Conservation (phyloP, 30 jellyfish, hydroid and myxozoan species). For the Cassiopea andromeda region DNA sequence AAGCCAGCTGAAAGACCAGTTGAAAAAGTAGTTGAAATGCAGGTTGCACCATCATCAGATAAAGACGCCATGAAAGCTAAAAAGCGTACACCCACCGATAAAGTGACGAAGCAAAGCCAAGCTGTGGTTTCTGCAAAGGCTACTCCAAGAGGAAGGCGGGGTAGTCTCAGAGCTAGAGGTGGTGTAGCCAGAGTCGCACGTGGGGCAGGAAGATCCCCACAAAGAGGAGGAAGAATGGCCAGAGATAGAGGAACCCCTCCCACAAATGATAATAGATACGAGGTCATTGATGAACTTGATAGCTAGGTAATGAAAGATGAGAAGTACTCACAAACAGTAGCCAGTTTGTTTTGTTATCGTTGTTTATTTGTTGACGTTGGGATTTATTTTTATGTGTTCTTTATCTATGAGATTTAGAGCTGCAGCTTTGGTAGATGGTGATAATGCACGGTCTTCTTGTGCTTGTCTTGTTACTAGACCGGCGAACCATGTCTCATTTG, state of each 20-base stretch:
- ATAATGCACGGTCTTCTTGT: too few relatives aligned
- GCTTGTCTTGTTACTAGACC: too few relatives aligned
- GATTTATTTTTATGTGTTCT: too few relatives aligned
- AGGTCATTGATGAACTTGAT: slow-evolving; percentile 61
- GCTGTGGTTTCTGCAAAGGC: not conserved
- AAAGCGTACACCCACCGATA: not conserved
- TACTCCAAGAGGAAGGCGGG: slow-evolving; percentile 12
- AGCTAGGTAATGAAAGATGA: slow-evolving; percentile 5
- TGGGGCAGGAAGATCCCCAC: slow-evolving; percentile 44
- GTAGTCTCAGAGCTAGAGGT: slow-evolving; percentile 19
- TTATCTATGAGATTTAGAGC: too few relatives aligned
- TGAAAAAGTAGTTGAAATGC: not conserved
- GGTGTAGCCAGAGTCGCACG: slow-evolving; percentile 22
- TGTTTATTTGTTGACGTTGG: too few relatives aligned
- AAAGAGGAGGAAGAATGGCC: slow-evolving; percentile 13
- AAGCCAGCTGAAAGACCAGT: slow-evolving; percentile 1
- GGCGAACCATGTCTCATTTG: too few relatives aligned
- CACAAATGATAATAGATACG: slow-evolving; percentile 37
- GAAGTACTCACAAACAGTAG: not conserved
- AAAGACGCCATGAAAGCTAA: not conserved
- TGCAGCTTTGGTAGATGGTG: too few relatives aligned
- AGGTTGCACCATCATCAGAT: not conserved
- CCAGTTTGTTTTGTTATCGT: not conserved
- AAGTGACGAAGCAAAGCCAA: slow-evolving; percentile 2
- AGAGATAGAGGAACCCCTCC: slow-evolving; percentile 4